Base-by-base conservation (phyloP, 2,113 vertebrate species). In the Vulpes ferrilata region DNA sequence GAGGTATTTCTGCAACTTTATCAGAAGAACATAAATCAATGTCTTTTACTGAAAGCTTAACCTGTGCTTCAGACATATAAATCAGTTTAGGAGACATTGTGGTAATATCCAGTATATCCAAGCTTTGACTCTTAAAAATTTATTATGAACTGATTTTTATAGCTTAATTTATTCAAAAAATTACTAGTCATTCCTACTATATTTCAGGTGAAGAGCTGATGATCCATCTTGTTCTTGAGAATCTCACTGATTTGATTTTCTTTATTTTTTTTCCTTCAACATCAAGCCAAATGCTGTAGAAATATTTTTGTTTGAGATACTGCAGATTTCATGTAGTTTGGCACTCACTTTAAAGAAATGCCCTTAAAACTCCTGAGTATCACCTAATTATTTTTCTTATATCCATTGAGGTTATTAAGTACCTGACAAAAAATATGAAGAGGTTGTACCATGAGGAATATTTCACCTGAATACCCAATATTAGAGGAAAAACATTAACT, bases 71-170 rank as follows among this genome's bases (percentile, higher is more conserved):
- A 78, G 16, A 96, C 22, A 55, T 78, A 15, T 17, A 71, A 87
- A 80, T 84, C 4, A 15, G 7, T 22, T 95, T 51, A 65, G 17
- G n/a, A 83, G 30, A 95, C 57, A 74, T 3, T 27, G 20, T 57
- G 9, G 7, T 84, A 32, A 88, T 65, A 81, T n/a, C 59, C 62
- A n/a, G n/a, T 6, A 25, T 79, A 43, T 43, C 25, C 30, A 83
- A 83, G 9, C 74, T 95, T 90, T 32, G 76, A 27, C 25, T 85
- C 35, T 93, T 88, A 27, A 91, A 88, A 91, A 7, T 71, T 57
- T 2, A 62, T 22, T 85, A 6, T 64, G 27, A 81, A 95, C 65
- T 90, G 0, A 71, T 53, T 71, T 91, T 91, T 60, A 1, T 73
- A 91, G 22, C 30, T 88, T 74, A 27, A 79, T 94, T 87, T 91